Percentiles rank a stretch among this genome's conserved stretches.
These are phyloP conservation scores for Eueides isabella DNA, from an alignment of 1,140 invertebrate genomes.

Conservation along the genomic window DNA sequence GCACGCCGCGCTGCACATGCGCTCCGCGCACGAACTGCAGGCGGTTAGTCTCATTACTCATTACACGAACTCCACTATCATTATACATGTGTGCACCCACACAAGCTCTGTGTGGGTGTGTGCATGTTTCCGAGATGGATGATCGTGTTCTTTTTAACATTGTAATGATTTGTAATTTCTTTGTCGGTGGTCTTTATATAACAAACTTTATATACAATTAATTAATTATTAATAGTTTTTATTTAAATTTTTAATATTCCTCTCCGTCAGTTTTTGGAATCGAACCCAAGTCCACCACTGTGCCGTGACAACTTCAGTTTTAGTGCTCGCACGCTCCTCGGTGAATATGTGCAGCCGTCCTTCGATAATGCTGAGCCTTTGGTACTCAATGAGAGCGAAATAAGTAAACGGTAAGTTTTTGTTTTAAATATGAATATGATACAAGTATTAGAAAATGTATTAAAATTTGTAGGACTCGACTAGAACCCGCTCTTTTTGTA, in stretches of 20 bases:
- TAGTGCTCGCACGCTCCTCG: conserved; percentile 92
- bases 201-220: too few relatives aligned
- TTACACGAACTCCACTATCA: neutral
- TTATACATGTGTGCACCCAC: too few relatives aligned
- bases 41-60: conserved; percentile 65
- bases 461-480: too few relatives aligned
- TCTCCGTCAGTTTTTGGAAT: conserved; percentile 88
- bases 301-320: conserved; percentile 95
- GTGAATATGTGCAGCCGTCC: conserved; percentile 91
- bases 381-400: conserved; percentile 85
- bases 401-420: conserved; percentile 81
- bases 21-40: conserved; percentile 79
- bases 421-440: too few relatives aligned
- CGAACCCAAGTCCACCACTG: conserved; percentile 89
- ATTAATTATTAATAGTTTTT: too few relatives aligned
- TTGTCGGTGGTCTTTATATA: too few relatives aligned
- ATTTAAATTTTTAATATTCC: neutral
- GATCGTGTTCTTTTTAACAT: too few relatives aligned
- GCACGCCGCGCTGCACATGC: conserved; percentile 80
- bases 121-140: too few relatives aligned
- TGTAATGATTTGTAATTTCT: too few relatives aligned
- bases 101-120: too few relatives aligned
- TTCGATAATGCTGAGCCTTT: conserved; percentile 83
- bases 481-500: too few relatives aligned
- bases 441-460: too few relatives aligned